Conservation (phyloP, 2,888 invertebrate genomes). For the Mechanitis messenoides region DNA sequence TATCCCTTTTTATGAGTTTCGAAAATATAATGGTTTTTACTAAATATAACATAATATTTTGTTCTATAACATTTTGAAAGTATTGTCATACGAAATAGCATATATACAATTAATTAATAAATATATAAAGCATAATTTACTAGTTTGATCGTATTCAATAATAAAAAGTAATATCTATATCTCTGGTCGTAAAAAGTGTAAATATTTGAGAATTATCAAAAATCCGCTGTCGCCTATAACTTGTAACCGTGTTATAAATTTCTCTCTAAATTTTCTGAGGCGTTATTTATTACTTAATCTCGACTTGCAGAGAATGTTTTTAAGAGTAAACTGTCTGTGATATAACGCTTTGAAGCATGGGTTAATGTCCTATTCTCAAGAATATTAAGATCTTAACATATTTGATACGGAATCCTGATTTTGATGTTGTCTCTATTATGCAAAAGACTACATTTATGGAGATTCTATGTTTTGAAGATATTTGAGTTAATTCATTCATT, state of each 20-base stretch:
- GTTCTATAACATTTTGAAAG: no score
- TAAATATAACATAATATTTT: no score
- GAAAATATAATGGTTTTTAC: no score
- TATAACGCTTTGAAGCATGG: slow-evolving; percentile 49
- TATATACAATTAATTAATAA: no score
- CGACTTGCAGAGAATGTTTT: slow-evolving; percentile 64
- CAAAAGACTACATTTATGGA: not conserved
- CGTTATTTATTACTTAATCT: slow-evolving; percentile 75
- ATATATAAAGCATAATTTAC: no score
- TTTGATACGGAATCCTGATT: slow-evolving; percentile 7
- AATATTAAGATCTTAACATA: slow-evolving; percentile 28
- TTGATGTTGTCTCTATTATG: slow-evolving; percentile 4
- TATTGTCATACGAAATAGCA: no score
- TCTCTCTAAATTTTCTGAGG: slow-evolving; percentile 64
- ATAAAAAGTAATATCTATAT: no score
- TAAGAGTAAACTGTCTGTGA: slow-evolving; percentile 53
- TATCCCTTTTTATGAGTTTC: no score
- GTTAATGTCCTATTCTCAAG: slow-evolving; percentile 33
- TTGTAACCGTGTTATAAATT: slow-evolving; percentile 53
- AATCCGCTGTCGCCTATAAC: slow-evolving; percentile 43
- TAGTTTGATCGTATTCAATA: no score
- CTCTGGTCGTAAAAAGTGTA: no score
- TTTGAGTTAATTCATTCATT: no score
- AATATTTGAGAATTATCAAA: slow-evolving; percentile 2
- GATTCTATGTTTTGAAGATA: no score